phyloP scores from a whole-genome alignment of 2,113 vertebrate species.

The human (Homo sapiens) region DNA sequence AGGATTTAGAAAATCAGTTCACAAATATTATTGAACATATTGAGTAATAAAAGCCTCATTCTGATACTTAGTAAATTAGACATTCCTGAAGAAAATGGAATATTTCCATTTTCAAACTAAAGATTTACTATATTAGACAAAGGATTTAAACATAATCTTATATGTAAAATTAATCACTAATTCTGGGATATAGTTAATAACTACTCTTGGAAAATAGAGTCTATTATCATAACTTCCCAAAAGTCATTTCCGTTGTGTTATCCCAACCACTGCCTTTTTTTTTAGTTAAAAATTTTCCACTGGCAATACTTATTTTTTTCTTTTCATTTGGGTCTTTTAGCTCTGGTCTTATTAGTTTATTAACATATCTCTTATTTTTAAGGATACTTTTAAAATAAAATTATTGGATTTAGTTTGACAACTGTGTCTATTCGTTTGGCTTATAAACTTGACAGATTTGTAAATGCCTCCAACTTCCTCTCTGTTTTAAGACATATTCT shows the following conservation, averaged over 20 bases:
- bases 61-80: slow-evolving; percentile 73
- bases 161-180: slow-evolving; percentile 75
- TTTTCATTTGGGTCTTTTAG: neutral
- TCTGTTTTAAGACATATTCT: neutral
- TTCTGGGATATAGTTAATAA: slow-evolving; percentile 73
- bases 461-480: neutral
- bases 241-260: slow-evolving; percentile 63
- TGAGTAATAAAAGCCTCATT: slow-evolving; percentile 51
- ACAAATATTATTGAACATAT: slow-evolving; percentile 75
- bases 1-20: slow-evolving; percentile 78
- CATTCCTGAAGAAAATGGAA: slow-evolving; percentile 76
- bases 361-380: slow-evolving; percentile 13
- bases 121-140: slow-evolving; percentile 72
- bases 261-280: neutral
- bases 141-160: slow-evolving; percentile 79
- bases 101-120: slow-evolving; percentile 73
- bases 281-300: slow-evolving; percentile 56
- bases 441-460: neutral
- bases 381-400: slow-evolving; percentile 32
- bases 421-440: neutral
- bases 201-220: slow-evolving; percentile 65
- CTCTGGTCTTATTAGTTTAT: neutral
- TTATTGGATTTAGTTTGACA: neutral
- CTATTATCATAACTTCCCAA: slow-evolving; percentile 66
- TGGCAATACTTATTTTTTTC: neutral